Evolutionary conservation across 2,888 invertebrate species (phyloP).

Genomic region (Endomychus coccineus): DNA sequence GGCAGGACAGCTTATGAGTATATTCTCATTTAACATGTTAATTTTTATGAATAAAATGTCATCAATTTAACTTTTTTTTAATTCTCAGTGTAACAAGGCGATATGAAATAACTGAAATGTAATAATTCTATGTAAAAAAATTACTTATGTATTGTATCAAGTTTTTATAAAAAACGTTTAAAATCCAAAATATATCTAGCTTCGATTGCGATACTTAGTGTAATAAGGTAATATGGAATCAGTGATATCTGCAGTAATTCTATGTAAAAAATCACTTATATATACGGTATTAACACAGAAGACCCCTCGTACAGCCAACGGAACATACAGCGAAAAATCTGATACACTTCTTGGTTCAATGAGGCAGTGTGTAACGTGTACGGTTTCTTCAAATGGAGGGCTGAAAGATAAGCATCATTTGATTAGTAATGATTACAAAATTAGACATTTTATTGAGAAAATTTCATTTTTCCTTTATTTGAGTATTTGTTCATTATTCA

Average conservation of each 20-base stretch:
- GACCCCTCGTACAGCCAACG: conserved; percentile 38
- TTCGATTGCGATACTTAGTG: conserved; percentile 28
- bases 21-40: no score
- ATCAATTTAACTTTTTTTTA: no score
- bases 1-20: no score
- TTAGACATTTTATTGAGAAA: conserved; percentile 3
- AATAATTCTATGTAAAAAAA: no score
- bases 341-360: conserved; percentile 48
- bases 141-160: no score
- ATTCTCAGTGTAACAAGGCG: no score
- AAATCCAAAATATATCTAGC: no score
- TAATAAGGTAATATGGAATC: conserved; percentile 34
- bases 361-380: conserved; percentile 63
- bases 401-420: conserved; percentile 36
- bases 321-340: conserved; percentile 32
- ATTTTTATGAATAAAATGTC: no score
- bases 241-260: conserved; percentile 30
- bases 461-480: no score
- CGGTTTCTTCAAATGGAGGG: conserved; percentile 49
- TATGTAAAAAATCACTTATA: conserved; percentile 35
- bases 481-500: conserved; percentile 3
- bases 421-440: conserved; percentile 6
- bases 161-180: no score
- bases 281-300: conserved; percentile 37
- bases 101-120: no score